Conservation (phyloP, 2,113 vertebrate genomes). For the Spermophilus dauricus region DNA sequence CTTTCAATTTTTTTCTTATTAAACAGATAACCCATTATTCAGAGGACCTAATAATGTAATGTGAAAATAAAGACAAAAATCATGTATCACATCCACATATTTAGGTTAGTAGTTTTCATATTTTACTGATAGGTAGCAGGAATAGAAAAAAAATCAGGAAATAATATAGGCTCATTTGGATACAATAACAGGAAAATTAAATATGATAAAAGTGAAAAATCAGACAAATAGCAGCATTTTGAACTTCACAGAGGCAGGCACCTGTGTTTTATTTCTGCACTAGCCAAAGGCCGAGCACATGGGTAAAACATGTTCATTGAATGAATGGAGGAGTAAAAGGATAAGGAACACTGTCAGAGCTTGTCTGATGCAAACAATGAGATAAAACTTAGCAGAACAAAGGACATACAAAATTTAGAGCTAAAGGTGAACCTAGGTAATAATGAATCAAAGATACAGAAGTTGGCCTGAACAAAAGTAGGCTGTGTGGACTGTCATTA, state of each 20-base stretch:
- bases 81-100: fast-evolving
- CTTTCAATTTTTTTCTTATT: no score
- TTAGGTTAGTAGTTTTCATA: not conserved
- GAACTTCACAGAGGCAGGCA: fast-evolving
- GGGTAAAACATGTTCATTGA: not conserved
- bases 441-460: not conserved
- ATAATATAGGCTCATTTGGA: not conserved
- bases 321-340: not conserved
- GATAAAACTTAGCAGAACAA: conserved; percentile 6
- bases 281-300: not conserved
- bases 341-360: not conserved
- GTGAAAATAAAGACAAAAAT: not conserved
- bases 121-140: not conserved
- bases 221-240: not conserved
- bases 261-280: not conserved
- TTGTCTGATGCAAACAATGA: not conserved
- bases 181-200: not conserved
- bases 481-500: not conserved
- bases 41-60: not conserved
- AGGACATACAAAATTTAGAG: not conserved
- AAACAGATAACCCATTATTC: not conserved
- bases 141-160: not conserved
- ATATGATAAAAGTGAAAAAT: not conserved
- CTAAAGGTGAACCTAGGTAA: not conserved
- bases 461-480: not conserved